Evolutionary conservation across 2,113 vertebrate genomes (phyloP).

Genomic region (Probosciger aterrimus): DNA sequence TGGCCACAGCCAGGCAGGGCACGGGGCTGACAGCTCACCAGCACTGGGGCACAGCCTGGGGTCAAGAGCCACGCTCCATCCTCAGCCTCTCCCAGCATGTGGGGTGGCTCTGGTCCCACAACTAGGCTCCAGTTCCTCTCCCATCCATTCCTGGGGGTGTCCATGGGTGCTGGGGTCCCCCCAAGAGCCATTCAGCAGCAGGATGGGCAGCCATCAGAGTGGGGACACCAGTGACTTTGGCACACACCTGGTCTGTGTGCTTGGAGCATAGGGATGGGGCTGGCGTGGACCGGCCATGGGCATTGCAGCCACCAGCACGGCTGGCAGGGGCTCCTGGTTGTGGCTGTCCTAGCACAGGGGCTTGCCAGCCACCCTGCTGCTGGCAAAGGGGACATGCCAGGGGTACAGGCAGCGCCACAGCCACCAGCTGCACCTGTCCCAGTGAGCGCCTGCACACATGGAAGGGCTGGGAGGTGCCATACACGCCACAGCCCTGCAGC

Average conservation of each 20-base stretch:
- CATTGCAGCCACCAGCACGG: background rate
- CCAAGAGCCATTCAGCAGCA: background rate
- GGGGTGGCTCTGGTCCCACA: background rate
- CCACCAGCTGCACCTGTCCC: background rate
- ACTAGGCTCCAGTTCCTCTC: background rate
- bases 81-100: fast-evolving
- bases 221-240: background rate
- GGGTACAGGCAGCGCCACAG: fast-evolving
- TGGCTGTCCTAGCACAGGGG: background rate
- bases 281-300: fast-evolving
- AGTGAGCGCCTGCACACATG: fast-evolving
- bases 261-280: background rate
- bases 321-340: background rate
- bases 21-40: fast-evolving
- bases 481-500: fast-evolving
- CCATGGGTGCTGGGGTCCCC: background rate
- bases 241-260: background rate
- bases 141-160: fast-evolving
- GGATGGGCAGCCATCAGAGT: background rate
- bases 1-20: background rate
- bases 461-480: background rate
- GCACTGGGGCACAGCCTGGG: background rate
- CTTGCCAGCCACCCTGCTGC: background rate
- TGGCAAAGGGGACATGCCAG: background rate
- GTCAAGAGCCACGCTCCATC: background rate